Base-by-base conservation (phyloP, 2,888 invertebrate species). In the Idaea aversata region DNA sequence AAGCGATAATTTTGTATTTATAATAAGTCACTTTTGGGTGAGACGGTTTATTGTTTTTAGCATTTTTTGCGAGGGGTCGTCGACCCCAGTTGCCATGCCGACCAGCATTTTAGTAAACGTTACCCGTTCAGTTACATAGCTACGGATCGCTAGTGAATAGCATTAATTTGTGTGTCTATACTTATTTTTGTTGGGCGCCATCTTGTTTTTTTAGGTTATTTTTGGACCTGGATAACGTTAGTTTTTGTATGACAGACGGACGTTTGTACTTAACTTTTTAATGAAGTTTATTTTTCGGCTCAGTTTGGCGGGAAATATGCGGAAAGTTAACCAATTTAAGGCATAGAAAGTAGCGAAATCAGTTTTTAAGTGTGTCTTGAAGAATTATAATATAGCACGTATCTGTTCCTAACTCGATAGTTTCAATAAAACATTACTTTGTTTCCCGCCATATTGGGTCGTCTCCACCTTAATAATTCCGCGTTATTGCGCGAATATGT, bases 81-180 rank as follows among this genome's bases (percentile, higher is more conserved):
- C 66, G 77, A 47, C 75, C 76, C 75, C 73, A 60, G 67, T 72
- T 76, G 82, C 77, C 82, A 78, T 79, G 78, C 72, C 79, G 78
- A 74, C 77, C 79, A 77, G 85, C 85, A 83, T 81, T 83, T 83
- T 77, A 82, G 81, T 82, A 73, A 83, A 84, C 80, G 89, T 90
- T 87, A 90, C 90, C 89, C 87, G 86, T 85, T 81, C 84, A 81
- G 86, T 87, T 87, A 84, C 87, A 83, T 82, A 87, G 87, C 84
- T 86, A 88, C 84, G 87, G 85, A 85, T 85, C 88, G 90, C 89
- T 88, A 88, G 88, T 83, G 83, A 34, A 84, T 86, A 88, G 0
- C 36, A 36, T 36, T 5, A 7, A 5, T 25, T 7, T 36, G 5
- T 36, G 36, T 36, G 36, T 36, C 36, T 4, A 38, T 79, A 76